Percentiles rank a stretch among this genome's conserved stretches.
Evolutionary conservation across 2,888 invertebrate genomes (phyloP).

Genomic region (Andricus curvator): DNA sequence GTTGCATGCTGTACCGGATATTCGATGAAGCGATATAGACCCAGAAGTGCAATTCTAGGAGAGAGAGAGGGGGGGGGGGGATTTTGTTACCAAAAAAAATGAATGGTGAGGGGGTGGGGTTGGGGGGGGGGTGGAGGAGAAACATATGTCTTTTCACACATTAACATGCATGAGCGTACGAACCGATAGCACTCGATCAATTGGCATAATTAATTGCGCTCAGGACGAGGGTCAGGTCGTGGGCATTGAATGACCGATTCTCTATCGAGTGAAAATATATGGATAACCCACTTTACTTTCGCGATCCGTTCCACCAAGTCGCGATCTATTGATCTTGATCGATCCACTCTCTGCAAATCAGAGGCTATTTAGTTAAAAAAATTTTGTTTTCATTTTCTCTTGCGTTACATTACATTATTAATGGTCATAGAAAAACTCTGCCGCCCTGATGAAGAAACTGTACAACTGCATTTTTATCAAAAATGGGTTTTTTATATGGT

Average conservation of each 20-base stretch:
- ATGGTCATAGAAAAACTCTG: no score
- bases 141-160: conserved; percentile 68
- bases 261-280: conserved; percentile 52
- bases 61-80: conserved; percentile 14
- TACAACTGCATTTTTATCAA: no score
- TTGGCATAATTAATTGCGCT: conserved; percentile 70
- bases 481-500: no score
- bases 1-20: conserved; percentile 21
- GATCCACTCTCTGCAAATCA: neutral
- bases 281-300: conserved; percentile 57
- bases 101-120: conserved; percentile 7
- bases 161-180: conserved; percentile 65
- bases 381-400: no score
- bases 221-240: conserved; percentile 51
- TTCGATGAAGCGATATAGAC: conserved; percentile 32
- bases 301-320: neutral
- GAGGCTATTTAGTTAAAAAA: neutral
- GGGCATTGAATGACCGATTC: conserved; percentile 53
- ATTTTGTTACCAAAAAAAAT: no score
- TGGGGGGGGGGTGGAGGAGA: conserved; percentile 53
- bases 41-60: conserved; percentile 32
- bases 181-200: conserved; percentile 66
- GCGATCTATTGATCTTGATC: conserved; percentile 13
- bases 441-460: no score
- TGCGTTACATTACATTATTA: no score